A percentile compares a stretch with the other conserved stretches of the same genome.
Evolutionary conservation across 2,113 vertebrate species (phyloP).

Genomic region (Empidonax alnorum): DNA sequence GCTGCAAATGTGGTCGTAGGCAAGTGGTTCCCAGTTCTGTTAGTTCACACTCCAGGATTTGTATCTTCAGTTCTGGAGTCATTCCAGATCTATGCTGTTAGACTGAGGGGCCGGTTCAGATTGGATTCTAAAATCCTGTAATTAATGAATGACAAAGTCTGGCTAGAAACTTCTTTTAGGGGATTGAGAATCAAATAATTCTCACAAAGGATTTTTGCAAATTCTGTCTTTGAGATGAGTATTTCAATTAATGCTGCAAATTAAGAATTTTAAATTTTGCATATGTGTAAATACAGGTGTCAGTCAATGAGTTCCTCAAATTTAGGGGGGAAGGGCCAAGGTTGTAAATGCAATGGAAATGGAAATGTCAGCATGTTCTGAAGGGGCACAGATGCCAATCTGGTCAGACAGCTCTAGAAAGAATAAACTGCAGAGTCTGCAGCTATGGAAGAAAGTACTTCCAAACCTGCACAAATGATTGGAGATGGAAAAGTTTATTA

Average conservation of each 20-base stretch:
- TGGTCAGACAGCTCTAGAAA: background rate
- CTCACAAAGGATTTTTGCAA: background rate
- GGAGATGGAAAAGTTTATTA: background rate
- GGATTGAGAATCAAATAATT: background rate
- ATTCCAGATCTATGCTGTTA: background rate
- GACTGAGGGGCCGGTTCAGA: background rate
- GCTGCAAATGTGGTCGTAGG: background rate
- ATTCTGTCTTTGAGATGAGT: background rate
- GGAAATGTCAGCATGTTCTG: background rate
- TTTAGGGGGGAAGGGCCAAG: background rate
- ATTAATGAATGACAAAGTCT: background rate
- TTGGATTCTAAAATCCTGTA: background rate
- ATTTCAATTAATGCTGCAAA: background rate
- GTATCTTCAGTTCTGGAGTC: background rate
- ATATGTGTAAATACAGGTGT: background rate
- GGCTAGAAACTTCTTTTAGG: background rate
- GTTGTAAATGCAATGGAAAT: background rate
- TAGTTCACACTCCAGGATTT: background rate
- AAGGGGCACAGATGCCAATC: background rate
- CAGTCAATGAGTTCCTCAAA: background rate
- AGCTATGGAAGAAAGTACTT: background rate
- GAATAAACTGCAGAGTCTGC: background rate
- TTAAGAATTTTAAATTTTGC: background rate
- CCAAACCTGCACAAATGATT: background rate
- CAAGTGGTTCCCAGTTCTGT: background rate